These are phyloP conservation scores for Xiphophorus birchmanni DNA, from an alignment of 2,797 vertebrate genomes.

Conservation along the genomic window DNA sequence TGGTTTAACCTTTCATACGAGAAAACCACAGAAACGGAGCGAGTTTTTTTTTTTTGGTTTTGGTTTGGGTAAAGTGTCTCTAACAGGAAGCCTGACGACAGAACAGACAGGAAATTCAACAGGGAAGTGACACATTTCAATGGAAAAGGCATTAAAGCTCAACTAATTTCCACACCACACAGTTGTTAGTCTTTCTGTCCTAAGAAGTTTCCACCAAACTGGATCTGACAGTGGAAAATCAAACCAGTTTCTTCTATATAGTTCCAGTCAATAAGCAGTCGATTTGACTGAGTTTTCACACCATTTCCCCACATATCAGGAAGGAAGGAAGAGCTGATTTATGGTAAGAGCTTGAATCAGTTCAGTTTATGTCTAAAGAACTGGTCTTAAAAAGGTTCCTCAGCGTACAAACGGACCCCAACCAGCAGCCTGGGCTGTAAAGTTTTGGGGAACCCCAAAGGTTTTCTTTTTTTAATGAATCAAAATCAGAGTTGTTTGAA, in stretches of 20 bases:
- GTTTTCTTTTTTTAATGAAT: not conserved
- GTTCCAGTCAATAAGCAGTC: not conserved
- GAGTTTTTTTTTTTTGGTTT: not conserved
- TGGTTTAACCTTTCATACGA: conserved; percentile 19
- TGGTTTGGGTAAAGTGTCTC: not conserved
- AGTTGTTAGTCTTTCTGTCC: not conserved
- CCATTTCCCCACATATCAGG: not conserved
- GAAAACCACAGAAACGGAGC: not conserved
- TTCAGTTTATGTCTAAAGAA: not conserved
- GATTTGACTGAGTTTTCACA: not conserved
- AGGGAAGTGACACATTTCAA: not conserved
- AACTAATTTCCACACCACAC: not conserved
- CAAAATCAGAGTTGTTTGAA: not conserved
- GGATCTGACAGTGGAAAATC: not conserved
- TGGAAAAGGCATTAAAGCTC: not conserved
- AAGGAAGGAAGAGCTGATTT: not conserved
- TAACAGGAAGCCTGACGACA: not conserved
- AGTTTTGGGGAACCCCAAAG: not conserved
- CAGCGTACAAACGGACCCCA: not conserved
- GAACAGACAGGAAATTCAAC: not conserved
- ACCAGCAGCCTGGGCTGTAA: not conserved
- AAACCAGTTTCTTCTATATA: not conserved
- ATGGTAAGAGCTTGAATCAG: not conserved
- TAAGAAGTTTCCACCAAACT: not conserved
- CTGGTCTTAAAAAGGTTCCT: not conserved